Evolutionary conservation across 64 coral and sea anemone genomes (phyloP).

Genomic region (Actinia tenebrosa): DNA sequence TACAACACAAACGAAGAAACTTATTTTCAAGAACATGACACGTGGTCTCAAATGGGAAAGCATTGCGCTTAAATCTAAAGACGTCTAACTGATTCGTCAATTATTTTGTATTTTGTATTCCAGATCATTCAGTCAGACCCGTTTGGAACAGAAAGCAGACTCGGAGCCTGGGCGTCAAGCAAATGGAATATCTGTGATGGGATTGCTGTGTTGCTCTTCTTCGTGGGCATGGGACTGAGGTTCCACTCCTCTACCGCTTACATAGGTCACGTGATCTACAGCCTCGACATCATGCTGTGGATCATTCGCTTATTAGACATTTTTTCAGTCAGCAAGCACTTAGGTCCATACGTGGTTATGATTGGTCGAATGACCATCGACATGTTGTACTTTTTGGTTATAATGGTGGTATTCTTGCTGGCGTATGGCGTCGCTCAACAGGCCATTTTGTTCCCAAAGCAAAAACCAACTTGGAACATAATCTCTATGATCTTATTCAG

Average conservation of each 20-base stretch:
- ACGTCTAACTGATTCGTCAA: too few species aligned
- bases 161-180: conserved; percentile 80
- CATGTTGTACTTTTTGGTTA: conserved; percentile 81
- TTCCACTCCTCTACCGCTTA: conserved; percentile 49
- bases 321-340: conserved; percentile 83
- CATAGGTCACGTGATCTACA: conserved; percentile 80
- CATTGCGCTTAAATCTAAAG: too few species aligned
- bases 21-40: too few species aligned
- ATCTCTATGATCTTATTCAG: conserved; percentile 65
- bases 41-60: too few species aligned
- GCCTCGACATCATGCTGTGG: conserved; percentile 90
- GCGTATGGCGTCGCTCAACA: conserved; percentile 93
- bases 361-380: conserved; percentile 89
- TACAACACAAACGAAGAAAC: too few species aligned
- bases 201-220: conserved; percentile 73
- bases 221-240: conserved; percentile 67
- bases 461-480: conserved; percentile 42
- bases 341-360: conserved; percentile 95
- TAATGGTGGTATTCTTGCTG: conserved; percentile 79
- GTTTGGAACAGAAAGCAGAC: not conserved
- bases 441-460: conserved; percentile 64
- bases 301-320: conserved; percentile 81
- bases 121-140: conserved; percentile 58
- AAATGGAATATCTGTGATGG: conserved; percentile 92
- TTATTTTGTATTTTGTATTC: not conserved